Evolutionary conservation across 2,888 invertebrate genomes (phyloP), one percentile per base, ranked within the genome.

Genomic region (Tuta absoluta): DNA sequence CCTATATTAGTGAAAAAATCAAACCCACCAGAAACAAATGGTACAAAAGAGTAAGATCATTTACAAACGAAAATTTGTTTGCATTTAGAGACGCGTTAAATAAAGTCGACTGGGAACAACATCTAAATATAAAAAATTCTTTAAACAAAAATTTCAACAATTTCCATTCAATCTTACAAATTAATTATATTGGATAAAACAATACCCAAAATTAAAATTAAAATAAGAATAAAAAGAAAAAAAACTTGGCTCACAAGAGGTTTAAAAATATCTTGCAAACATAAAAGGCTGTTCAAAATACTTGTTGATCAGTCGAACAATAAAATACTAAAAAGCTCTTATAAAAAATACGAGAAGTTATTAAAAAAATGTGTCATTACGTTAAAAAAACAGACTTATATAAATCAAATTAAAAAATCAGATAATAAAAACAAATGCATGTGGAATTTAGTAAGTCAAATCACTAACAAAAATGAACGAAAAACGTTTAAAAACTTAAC

Each of bases 221-320:
- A 48, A 48, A 48, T 48, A n/a, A 48, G 7, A 17, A 14, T 17
- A 5, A 48, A 48, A 17, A 48, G 3, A 2, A 48, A 48, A n/a
- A 48, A 48, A 17, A 17, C n/a, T 48, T 48, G 48, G 48, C 17
- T 48, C 5, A 48, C 48, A n/a, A 14, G 5, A 17, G 48, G 48
- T 7, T n/a, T 48, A 17, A 48, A 48, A 48, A 48, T 5, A 17
- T 48, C 48, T 48, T 48, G 48, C 17, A 48, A 48, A 48, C 48
- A 48, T n/a, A 48, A 48, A 48, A 48, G 48, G 17, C 48, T 48
- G 1, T 48, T 48, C 14, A 48, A 48, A 48, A 5, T 48, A 48
- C 17, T 48, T 17, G 4, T 48, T n/a, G 17, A 48, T 48, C 14
- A 48, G 5, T n/a, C 14, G 5, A 17, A 48, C 2, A 48, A 48